These are phyloP conservation scores for Neodiprion fabricii DNA, from an alignment of 1,140 invertebrate species.

Conservation along the genomic window DNA sequence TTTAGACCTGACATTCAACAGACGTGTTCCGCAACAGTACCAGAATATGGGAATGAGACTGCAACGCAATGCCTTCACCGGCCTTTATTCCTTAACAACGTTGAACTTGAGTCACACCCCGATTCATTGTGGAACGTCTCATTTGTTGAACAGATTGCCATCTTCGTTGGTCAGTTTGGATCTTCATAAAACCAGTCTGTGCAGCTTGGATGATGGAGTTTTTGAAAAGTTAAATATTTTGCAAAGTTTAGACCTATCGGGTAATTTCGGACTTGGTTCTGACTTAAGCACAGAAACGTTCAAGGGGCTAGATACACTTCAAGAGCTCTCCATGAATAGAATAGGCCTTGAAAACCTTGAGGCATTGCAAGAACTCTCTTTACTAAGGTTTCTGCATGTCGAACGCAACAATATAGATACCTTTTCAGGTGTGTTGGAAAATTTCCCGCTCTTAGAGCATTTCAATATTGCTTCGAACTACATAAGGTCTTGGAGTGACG, in stretches of 20 bases:
- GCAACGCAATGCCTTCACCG: slow-evolving; percentile 48
- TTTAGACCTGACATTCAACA: slow-evolving; percentile 63
- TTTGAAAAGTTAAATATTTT: slow-evolving; percentile 55
- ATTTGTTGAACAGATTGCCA: slow-evolving; percentile 49
- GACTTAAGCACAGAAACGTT: slow-evolving; percentile 46
- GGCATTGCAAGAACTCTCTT: slow-evolving; percentile 47
- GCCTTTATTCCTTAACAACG: slow-evolving; percentile 51
- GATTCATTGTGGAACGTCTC: slow-evolving; percentile 49
- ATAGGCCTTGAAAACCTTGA: slow-evolving; percentile 51
- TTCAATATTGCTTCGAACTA: slow-evolving; percentile 62
- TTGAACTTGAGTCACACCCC: slow-evolving; percentile 62
- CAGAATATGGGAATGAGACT: slow-evolving; percentile 41
- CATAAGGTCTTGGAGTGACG: slow-evolving; percentile 58
- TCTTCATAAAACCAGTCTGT: slow-evolving; percentile 59
- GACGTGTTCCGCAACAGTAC: slow-evolving; percentile 35
- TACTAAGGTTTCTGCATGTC: slow-evolving; percentile 56
- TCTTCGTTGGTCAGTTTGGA: slow-evolving; percentile 57
- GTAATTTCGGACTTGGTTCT: slow-evolving; percentile 52
- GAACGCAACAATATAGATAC: slow-evolving; percentile 57
- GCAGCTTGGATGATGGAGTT: slow-evolving; percentile 41
- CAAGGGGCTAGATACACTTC: slow-evolving; percentile 51
- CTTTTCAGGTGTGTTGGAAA: slow-evolving; percentile 38
- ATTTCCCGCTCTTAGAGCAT: slow-evolving; percentile 53
- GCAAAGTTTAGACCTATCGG: slow-evolving; percentile 61
- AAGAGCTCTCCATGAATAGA: slow-evolving; percentile 58